Conservation (phyloP, 2,797 vertebrate species). For the Rhincodon typus region DNA sequence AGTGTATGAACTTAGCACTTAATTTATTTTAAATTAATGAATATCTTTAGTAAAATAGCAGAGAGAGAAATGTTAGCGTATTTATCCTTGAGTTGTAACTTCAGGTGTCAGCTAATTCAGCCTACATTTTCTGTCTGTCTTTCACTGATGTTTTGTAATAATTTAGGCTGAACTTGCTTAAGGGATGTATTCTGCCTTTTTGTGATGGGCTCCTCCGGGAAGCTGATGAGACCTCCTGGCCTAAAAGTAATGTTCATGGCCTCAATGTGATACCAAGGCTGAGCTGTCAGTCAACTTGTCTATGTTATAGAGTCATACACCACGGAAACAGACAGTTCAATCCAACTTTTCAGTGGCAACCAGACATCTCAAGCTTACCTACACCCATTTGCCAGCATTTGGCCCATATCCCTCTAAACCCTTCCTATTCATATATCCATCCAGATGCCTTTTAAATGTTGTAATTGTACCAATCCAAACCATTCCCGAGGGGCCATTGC, state of each 20-base stretch:
- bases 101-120: slow-evolving; percentile 1
- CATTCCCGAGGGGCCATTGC: too few relatives aligned
- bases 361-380: too few relatives aligned
- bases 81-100: background rate
- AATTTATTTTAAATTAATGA: background rate
- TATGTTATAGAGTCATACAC: too few relatives aligned
- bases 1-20: background rate
- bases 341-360: too few relatives aligned
- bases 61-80: background rate
- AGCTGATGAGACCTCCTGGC: background rate
- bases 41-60: background rate
- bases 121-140: background rate
- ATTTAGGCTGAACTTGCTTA: slow-evolving; percentile 1
- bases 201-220: background rate
- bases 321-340: too few relatives aligned
- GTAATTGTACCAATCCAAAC: too few relatives aligned
- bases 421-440: too few relatives aligned
- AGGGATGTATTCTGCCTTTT: background rate
- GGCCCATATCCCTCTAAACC: too few relatives aligned
- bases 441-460: too few relatives aligned
- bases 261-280: background rate
- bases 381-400: too few relatives aligned
- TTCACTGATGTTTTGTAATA: background rate
- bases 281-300: too few relatives aligned
- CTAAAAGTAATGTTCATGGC: background rate